Percentiles rank a stretch among this genome's conserved stretches.
These are phyloP conservation scores for Pseudorasbora parva DNA, from an alignment of 2,113 vertebrate species.

Conservation along the genomic window DNA sequence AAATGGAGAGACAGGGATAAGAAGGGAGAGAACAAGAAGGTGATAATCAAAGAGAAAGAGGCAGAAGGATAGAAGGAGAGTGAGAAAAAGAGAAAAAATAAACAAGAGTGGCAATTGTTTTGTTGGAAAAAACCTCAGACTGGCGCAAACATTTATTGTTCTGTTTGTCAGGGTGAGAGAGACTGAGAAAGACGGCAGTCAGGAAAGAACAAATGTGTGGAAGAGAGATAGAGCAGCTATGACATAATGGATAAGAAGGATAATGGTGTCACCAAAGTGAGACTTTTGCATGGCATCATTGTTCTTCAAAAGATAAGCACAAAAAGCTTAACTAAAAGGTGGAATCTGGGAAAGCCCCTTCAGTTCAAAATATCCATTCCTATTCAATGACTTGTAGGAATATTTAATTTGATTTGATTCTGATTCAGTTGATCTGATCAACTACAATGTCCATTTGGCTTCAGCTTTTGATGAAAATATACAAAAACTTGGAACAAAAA, in stretches of 20 bases:
- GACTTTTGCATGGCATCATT: background rate
- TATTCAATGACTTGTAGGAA: background rate
- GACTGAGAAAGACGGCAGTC: background rate
- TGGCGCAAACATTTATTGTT: constrained; percentile 19
- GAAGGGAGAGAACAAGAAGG: constrained; percentile 7
- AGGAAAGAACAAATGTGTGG: constrained; percentile 13
- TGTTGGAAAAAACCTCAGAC: background rate
- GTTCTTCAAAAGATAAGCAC: background rate
- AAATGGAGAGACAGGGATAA: constrained; percentile 29
- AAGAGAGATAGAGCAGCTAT: background rate
- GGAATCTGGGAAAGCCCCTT: background rate
- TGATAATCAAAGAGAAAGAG: constrained; percentile 12
- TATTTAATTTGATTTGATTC: constrained; percentile 2
- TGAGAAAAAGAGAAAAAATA: constrained; percentile 17
- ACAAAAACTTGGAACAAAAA: background rate
- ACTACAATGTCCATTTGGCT: background rate
- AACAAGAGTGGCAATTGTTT: constrained; percentile 16
- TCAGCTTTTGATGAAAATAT: background rate
- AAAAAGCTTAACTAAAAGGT: constrained; percentile 3
- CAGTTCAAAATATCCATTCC: background rate
- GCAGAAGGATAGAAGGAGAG: constrained; percentile 26
- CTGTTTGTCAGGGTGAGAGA: constrained; percentile 3
- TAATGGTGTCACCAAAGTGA: background rate
- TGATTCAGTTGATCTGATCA: background rate
- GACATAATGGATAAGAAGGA: background rate